These are phyloP conservation scores for Drosophila kambysellisi DNA, from an alignment of 2,888 invertebrate genomes.

Conservation along the genomic window DNA sequence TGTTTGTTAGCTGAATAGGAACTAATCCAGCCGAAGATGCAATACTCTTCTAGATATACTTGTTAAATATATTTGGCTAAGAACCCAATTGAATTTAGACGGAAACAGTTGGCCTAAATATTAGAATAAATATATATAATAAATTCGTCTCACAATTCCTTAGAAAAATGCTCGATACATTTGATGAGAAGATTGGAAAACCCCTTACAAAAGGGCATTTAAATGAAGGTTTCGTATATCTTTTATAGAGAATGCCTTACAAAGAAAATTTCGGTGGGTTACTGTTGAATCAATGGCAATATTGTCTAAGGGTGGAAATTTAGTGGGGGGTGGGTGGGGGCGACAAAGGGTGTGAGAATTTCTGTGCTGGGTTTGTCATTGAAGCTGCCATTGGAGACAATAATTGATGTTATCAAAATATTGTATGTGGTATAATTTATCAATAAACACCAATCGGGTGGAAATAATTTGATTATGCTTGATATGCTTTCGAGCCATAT, in stretches of 20 bases:
- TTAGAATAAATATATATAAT: neutral
- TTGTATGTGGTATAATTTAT: constrained; percentile 83
- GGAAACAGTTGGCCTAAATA: neutral
- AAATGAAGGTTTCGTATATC: constrained; percentile 8
- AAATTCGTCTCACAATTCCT: no score
- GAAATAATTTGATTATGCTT: constrained; percentile 83
- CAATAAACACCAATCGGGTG: constrained; percentile 83
- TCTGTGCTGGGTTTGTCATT: constrained; percentile 34
- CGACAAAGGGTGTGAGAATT: neutral
- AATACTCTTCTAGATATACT: constrained; percentile 1
- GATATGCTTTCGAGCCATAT: constrained; percentile 81
- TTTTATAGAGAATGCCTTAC: constrained; percentile 16
- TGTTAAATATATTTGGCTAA: neutral
- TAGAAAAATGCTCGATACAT: neutral
- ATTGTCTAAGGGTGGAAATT: constrained; percentile 40
- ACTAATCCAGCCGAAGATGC: neutral
- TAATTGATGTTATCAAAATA: constrained; percentile 84
- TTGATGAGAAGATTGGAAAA: neutral
- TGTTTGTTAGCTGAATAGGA: neutral
- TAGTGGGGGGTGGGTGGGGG: neutral
- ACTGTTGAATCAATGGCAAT: constrained; percentile 57
- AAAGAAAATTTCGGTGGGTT: constrained; percentile 45
- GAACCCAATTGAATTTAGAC: neutral
- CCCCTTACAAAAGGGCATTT: constrained; percentile 1
- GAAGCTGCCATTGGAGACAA: constrained; percentile 75